phyloP scores from a whole-genome alignment of 2,888 invertebrate species.

The Tachina fera region DNA sequence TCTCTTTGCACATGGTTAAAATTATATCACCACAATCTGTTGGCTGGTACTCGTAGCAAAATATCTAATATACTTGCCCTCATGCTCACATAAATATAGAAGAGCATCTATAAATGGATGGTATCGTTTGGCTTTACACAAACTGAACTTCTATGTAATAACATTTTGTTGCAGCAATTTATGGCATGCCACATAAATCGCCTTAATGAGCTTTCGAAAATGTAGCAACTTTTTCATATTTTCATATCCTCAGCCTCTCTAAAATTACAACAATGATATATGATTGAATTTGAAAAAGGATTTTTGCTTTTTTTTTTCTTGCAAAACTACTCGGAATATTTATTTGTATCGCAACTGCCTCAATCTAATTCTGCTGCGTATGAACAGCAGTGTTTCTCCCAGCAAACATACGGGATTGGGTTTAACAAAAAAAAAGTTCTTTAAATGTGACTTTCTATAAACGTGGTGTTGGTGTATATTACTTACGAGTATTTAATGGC shows the following conservation, averaged over 20 bases:
- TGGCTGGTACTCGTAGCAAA: slow-evolving; percentile 28
- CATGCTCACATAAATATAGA: neutral
- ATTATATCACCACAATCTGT: slow-evolving; percentile 41
- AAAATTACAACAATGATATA: slow-evolving; percentile 63
- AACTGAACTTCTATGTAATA: slow-evolving; percentile 34
- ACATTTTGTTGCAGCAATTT: slow-evolving; percentile 68
- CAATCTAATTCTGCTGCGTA: slow-evolving; percentile 2
- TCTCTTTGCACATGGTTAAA: slow-evolving; percentile 41
- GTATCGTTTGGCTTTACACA: slow-evolving; percentile 58
- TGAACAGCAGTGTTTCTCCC: neutral
- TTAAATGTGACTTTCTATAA: no score
- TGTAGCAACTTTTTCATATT: slow-evolving; percentile 63
- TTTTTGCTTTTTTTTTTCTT: slow-evolving; percentile 22
- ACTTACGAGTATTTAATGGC: no score
- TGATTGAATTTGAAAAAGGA: slow-evolving; percentile 57
- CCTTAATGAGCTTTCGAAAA: slow-evolving; percentile 70
- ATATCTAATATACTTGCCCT: slow-evolving; percentile 35
- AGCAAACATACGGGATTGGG: no score
- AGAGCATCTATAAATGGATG: slow-evolving; percentile 35
- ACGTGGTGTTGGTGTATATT: no score
- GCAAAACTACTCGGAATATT: slow-evolving; percentile 40
- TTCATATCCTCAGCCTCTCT: slow-evolving; percentile 59
- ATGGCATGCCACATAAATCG: slow-evolving; percentile 71
- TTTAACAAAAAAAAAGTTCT: no score
- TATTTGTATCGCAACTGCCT: slow-evolving; percentile 36